Evolutionary conservation across 2,888 invertebrate genomes (phyloP).

Genomic region (Polydrusus cervinus): DNA sequence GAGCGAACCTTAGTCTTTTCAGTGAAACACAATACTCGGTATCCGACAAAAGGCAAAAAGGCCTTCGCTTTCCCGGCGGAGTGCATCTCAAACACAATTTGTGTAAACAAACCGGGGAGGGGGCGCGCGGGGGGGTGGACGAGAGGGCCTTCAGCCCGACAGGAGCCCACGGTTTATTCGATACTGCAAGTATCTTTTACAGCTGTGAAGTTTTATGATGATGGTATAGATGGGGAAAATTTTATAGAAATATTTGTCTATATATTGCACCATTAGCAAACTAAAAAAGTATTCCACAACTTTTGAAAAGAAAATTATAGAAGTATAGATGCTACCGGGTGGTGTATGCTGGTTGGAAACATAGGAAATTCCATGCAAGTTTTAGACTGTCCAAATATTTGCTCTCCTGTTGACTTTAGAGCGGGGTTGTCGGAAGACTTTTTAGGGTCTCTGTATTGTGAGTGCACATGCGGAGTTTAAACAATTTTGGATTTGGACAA

Average conservation of each 20-base stretch:
- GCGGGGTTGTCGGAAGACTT: too few relatives aligned
- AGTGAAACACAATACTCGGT: conserved; percentile 46
- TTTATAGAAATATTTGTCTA: not conserved
- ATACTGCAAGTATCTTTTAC: conserved; percentile 41
- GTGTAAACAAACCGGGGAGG: conserved; percentile 46
- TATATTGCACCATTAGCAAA: not conserved
- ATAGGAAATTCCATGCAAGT: too few relatives aligned
- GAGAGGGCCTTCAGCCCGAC: conserved; percentile 33
- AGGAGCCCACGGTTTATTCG: conserved; percentile 41
- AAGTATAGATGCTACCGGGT: too few relatives aligned
- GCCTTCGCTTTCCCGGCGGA: conserved; percentile 52
- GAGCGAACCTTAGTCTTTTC: not conserved
- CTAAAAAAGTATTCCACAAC: too few relatives aligned
- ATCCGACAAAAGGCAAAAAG: conserved; percentile 53
- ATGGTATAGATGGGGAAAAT: not conserved
- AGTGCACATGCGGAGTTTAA: too few relatives aligned
- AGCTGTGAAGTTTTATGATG: conserved; percentile 32
- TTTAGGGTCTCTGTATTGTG: too few relatives aligned
- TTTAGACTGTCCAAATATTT: too few relatives aligned
- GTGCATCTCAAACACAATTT: conserved; percentile 55
- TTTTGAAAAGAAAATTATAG: too few relatives aligned
- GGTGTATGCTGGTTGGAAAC: too few relatives aligned
- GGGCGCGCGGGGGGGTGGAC: conserved; percentile 2
- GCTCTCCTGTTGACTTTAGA: too few relatives aligned
- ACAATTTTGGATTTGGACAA: too few relatives aligned